Percentiles rank a stretch among this genome's conserved stretches.
phyloP scores from a whole-genome alignment of 2,797 vertebrate species.

The Monodelphis domestica region DNA sequence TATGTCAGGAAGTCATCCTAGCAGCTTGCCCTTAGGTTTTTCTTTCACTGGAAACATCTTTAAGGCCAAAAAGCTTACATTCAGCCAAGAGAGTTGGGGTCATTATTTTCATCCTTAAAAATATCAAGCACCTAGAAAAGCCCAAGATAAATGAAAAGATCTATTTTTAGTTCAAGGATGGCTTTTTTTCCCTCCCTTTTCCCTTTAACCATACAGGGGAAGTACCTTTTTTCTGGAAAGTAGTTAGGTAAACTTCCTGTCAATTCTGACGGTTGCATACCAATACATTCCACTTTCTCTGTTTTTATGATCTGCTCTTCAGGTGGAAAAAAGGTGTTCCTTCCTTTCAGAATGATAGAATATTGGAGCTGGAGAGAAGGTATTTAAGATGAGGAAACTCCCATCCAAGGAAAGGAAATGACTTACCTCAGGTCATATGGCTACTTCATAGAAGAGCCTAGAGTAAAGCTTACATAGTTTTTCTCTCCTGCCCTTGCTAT shows the following conservation, averaged over 20 bases:
- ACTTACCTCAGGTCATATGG: neutral
- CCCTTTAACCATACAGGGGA: neutral
- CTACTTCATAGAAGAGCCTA: neutral
- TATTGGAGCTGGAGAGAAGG: neutral
- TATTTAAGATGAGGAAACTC: neutral
- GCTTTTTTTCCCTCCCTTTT: neutral
- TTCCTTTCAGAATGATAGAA: neutral
- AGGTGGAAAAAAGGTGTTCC: neutral
- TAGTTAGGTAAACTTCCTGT: neutral
- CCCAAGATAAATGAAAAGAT: neutral
- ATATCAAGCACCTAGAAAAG: slow-evolving; percentile 1
- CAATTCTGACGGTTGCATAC: slow-evolving; percentile 3
- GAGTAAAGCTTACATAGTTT: neutral
- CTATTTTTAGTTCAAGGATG: slow-evolving; percentile 7
- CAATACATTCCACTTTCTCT: neutral
- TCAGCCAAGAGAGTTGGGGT: neutral
- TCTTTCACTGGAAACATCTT: slow-evolving; percentile 2
- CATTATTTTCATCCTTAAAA: slow-evolving; percentile 12
- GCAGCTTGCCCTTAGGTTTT: neutral
- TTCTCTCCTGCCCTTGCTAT: neutral
- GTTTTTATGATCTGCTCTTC: neutral
- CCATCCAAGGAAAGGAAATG: neutral
- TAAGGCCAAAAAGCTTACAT: neutral
- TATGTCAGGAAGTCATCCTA: neutral
- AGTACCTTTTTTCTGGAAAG: slow-evolving; percentile 37